Conservation (phyloP, 1,140 invertebrate species). For the Ephestia elutella region DNA sequence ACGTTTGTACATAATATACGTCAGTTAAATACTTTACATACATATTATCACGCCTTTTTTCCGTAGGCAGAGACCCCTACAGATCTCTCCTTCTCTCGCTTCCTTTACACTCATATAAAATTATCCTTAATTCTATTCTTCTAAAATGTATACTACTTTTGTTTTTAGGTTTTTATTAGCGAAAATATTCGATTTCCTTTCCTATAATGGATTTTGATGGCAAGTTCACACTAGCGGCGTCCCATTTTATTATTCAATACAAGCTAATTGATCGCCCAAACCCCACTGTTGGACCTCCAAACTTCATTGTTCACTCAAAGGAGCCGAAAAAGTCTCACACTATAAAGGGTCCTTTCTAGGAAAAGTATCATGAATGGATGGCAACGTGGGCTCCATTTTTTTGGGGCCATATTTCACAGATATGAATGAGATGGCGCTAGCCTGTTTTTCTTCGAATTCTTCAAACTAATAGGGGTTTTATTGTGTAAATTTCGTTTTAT, state of each 20-base stretch:
- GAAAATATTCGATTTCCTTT: no score
- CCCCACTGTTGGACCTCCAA: conserved; percentile 6
- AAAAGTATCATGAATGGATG: conserved; percentile 12
- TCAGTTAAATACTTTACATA: neutral
- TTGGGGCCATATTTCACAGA: neutral
- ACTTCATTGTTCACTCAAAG: conserved; percentile 16
- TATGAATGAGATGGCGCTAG: conserved; percentile 12
- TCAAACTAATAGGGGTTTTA: neutral
- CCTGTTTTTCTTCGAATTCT: neutral
- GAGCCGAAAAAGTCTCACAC: conserved; percentile 18
- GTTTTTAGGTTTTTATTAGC: no score
- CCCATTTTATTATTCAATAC: neutral
- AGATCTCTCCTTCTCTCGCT: no score
- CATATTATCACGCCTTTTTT: no score
- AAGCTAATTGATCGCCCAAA: neutral
- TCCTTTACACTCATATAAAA: no score
- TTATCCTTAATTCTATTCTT: no score
- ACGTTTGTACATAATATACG: neutral
- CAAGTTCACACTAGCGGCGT: no score
- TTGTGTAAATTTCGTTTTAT: neutral
- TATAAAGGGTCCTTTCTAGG: conserved; percentile 17
- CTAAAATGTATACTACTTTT: no score
- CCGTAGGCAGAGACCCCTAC: no score
- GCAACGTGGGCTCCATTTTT: conserved; percentile 8
- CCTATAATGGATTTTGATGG: no score